These are phyloP conservation scores for Saccostrea glomerata DNA, from an alignment of 1,140 invertebrate genomes.

Conservation along the genomic window DNA sequence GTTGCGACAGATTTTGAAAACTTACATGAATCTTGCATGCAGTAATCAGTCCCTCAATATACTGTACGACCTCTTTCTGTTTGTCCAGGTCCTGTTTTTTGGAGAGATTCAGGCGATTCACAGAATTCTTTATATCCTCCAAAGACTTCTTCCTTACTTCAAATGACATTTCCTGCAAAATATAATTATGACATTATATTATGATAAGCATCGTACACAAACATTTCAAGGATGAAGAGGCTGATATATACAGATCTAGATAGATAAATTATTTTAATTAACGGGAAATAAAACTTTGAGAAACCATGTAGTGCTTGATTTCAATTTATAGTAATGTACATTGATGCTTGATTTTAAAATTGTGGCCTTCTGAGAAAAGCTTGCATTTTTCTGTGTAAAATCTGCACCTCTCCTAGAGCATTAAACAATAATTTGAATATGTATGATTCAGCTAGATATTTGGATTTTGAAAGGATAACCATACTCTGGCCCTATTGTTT, in stretches of 20 bases:
- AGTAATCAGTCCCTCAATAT: neutral
- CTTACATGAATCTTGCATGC: neutral
- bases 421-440: too few species aligned
- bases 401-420: too few species aligned
- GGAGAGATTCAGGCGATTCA: neutral
- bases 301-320: neutral
- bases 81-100: neutral
- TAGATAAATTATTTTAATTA: neutral
- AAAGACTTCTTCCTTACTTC: conserved; percentile 7
- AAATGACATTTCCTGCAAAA: conserved; percentile 1
- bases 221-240: neutral
- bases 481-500: too few species aligned
- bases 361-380: too few species aligned
- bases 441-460: too few species aligned
- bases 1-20: neutral
- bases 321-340: too few species aligned
- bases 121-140: neutral
- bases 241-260: neutral
- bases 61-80: neutral
- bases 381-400: too few species aligned
- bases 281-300: neutral
- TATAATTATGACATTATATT: neutral
- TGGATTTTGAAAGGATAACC: too few species aligned
- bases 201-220: neutral
- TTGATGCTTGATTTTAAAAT: too few species aligned